Evolutionary conservation across 1,140 invertebrate species (phyloP), one percentile per base, ranked within the genome.

Genomic region (Palaemon carinicauda): DNA sequence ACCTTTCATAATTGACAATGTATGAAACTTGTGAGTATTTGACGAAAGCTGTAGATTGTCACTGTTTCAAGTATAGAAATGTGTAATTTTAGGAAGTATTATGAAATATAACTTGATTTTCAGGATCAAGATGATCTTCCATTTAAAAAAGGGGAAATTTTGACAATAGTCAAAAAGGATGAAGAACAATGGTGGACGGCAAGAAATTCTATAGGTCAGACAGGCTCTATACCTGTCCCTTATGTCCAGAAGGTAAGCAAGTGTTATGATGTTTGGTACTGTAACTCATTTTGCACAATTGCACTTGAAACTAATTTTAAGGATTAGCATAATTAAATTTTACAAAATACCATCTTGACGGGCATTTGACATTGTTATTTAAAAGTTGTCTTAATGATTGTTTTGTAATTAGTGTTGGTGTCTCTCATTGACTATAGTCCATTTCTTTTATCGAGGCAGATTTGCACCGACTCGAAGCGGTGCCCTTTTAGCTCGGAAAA

Each of bases 121-220:
- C 91, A 98, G 94, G 98, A 98, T 92, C 94, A 94, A 71, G 98
- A 99, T 91, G 98, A 99, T 92, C 93, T 99, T 85, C 97, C 97
- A 15, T 99, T 99, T 92, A 95, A 95, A 90, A 97, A 96, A 93
- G 97, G 97, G 31, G 98, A 99, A 91, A 94, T 98, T 89, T 92
- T 99, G 87, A 97, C 96, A 56, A 94, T 99, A 79, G 94, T 99
- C 82, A 96, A 95, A 81, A 98, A 98, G 92, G 97, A 99, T 91
- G 98, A 99, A 92, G 97, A 98, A 78, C 96, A 97, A 90, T 98
- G 97, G 98, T 99, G 97, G 98, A 98, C 97, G 81, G 98, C 98
- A 3, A 94, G 94, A 89, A 99, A 99, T 92, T 94, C 93, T 85
- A 91, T 95, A 19, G 97, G 98, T 4, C 93, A 95, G 90, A 95